phyloP scores from a whole-genome alignment of 2,888 invertebrate species.

The Tinea semifulvella region DNA sequence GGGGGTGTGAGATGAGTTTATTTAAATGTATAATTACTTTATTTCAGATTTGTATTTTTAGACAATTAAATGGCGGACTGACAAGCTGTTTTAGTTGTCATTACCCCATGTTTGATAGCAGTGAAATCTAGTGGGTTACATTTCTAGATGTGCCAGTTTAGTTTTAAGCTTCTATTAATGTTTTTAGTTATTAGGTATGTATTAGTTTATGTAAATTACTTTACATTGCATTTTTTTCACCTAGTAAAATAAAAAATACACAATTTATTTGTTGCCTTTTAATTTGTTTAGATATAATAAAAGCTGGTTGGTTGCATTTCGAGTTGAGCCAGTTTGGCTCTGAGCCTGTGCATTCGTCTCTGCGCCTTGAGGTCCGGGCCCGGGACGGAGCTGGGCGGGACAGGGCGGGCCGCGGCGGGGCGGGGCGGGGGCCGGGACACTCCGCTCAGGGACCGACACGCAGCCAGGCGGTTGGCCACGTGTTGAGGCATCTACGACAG shows the following conservation, averaged over 20 bases:
- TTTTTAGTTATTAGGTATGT: no score
- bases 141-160: no score
- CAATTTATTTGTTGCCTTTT: background rate
- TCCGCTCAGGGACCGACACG: slow-evolving; percentile 81
- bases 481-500: slow-evolving; percentile 89
- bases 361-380: slow-evolving; percentile 51
- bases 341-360: slow-evolving; percentile 90
- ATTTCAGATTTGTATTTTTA: no score
- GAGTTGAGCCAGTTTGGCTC: slow-evolving; percentile 98
- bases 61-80: no score
- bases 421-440: slow-evolving; percentile 62
- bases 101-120: no score
- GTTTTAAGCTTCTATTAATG: no score
- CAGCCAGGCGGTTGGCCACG: slow-evolving; percentile 85
- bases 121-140: no score
- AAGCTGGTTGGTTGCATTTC: slow-evolving; percentile 69
- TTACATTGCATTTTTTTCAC: background rate
- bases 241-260: background rate
- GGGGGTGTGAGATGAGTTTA: no score
- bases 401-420: slow-evolving; percentile 76
- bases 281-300: slow-evolving; percentile 43
- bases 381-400: slow-evolving; percentile 58
- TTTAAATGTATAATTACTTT: no score
- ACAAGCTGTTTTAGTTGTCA: no score
- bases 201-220: no score